Base-by-base conservation (phyloP, 2,113 vertebrate genomes). In the Etheostoma spectabile region DNA sequence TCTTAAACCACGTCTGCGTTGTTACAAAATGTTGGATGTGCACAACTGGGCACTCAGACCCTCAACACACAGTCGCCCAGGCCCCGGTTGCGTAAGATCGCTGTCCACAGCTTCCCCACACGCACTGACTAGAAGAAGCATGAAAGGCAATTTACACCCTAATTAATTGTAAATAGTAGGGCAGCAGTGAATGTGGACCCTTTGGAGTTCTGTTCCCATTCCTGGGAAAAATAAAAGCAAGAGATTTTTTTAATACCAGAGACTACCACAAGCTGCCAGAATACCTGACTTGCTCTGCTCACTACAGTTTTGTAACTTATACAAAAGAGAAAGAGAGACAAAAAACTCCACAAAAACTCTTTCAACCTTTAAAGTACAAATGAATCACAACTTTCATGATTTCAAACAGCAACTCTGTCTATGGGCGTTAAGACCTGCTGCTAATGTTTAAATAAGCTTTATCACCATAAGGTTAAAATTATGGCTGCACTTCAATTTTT, bases 401-500 rank as follows among this genome's bases (percentile, higher is more conserved):
- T 72, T 80, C 51, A 24, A 56, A 61, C 51, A 72, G 68, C 59
- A 22, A 2, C 49, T 69, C 8, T 33, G 69, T 56, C 24, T 8
- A 0, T n/a, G 12, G 60, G 18, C 65, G 48, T n/a, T 13, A 55
- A 66, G 62, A 64, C 62, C 24, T 8, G 13, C 63, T 46, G 60
- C 35, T 78, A 13, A 51, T 48, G 76, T 14, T 74, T 46, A 66
- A 70, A 77, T 24, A 80, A 51, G 55, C 42, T 80, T 88, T 56
- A 80, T 77, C 60, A 63, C 56, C 76, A 56, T 10, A 24, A 48
- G 76, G 52, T 78, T 79, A 38, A 70, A 83, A 85, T 87, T 45
- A 77, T 69, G 76, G 66, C 74, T 42, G 83, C 89, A 74, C 87
- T 84, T 91, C 77, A 62, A 72, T 88, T 88, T 89, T 73, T 22